Percentiles rank a stretch among this genome's conserved stretches.
phyloP scores from a whole-genome alignment of 2,113 vertebrate species.

The Upupa epops region DNA sequence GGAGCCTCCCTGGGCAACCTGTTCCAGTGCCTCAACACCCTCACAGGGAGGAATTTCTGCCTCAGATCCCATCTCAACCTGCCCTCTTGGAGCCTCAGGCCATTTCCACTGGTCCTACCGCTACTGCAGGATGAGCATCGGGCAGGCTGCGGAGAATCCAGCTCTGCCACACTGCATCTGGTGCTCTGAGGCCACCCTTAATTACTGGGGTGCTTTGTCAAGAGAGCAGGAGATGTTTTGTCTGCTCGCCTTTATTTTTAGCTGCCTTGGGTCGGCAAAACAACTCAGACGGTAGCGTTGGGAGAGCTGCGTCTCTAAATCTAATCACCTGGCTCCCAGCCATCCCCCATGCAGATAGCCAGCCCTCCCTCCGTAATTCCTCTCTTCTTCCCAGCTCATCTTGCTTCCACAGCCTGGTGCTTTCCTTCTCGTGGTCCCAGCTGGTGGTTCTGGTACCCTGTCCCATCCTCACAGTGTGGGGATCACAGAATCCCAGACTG shows the following conservation, averaged over 20 bases:
- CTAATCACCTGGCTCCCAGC: not conserved
- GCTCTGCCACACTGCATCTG: not conserved
- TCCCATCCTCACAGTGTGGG: fast-evolving
- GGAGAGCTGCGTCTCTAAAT: not conserved
- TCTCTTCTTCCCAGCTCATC: not conserved
- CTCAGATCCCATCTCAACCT: too few species aligned
- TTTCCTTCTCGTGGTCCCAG: not conserved
- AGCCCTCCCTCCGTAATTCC: not conserved
- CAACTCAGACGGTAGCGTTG: not conserved
- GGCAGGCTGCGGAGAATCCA: not conserved
- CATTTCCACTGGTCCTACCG: too few species aligned
- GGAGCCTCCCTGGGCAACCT: too few species aligned
- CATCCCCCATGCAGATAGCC: fast-evolving
- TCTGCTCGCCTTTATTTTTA: slow-evolving; percentile 13
- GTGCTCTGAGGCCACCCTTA: not conserved
- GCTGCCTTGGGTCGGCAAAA: not conserved
- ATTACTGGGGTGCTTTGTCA: not conserved
- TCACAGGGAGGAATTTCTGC: too few species aligned
- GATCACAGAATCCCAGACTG: too few species aligned
- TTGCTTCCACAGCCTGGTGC: fast-evolving
- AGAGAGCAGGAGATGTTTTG: not conserved
- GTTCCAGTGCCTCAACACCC: not conserved
- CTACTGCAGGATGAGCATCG: fast-evolving
- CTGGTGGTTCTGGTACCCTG: not conserved
- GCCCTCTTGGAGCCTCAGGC: too few species aligned